phyloP scores from a whole-genome alignment of 2,113 vertebrate genomes.

The Tretioscincus oriximinensis region DNA sequence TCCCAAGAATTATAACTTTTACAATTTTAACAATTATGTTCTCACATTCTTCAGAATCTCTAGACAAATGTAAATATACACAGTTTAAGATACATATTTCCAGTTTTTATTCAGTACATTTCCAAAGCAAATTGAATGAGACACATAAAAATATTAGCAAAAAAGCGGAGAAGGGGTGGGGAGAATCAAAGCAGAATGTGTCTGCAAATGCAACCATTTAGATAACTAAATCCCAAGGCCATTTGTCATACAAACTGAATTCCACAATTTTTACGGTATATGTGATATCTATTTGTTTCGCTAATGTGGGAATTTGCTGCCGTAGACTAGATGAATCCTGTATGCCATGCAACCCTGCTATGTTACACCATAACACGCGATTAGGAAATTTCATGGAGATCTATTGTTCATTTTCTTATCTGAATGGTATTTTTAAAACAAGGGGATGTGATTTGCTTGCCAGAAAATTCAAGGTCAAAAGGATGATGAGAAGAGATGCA shows the following conservation, averaged over 20 bases:
- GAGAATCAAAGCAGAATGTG: neutral
- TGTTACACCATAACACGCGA: neutral
- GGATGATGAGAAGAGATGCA: neutral
- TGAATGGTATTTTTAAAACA: constrained; percentile 5
- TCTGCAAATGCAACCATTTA: neutral
- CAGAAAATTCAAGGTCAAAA: constrained; percentile 6
- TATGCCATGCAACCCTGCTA: neutral
- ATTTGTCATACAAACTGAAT: neutral
- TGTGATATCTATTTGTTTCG: neutral
- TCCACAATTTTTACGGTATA: constrained; percentile 6
- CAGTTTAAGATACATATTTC: neutral
- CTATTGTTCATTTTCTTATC: constrained; percentile 16
- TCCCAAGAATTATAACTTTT: neutral
- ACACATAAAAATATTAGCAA: neutral
- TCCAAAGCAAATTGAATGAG: neutral
- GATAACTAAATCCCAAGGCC: constrained; percentile 9
- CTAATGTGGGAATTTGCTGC: constrained; percentile 1
- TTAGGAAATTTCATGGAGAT: constrained; percentile 1
- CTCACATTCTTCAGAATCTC: neutral
- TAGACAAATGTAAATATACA: neutral
- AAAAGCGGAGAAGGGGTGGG: neutral
- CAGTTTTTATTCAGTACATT: neutral
- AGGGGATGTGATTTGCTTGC: neutral
- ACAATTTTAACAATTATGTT: neutral
- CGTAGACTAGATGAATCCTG: neutral